Percentiles rank a stretch among this genome's conserved stretches.
Evolutionary conservation across 2,797 vertebrate species (phyloP).

Genomic region (Bufotes viridis): DNA sequence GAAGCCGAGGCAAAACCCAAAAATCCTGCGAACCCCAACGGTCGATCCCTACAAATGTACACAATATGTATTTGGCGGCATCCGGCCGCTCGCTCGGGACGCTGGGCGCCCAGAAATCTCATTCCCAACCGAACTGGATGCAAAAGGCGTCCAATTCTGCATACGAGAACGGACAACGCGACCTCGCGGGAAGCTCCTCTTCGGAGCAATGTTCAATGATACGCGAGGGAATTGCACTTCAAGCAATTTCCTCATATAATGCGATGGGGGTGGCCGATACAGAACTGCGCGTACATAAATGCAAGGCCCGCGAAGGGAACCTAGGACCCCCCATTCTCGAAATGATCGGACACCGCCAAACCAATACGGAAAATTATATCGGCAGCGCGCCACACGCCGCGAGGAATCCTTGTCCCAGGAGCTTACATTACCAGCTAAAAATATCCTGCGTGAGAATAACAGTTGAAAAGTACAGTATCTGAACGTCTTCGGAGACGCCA

Average conservation of each 20-base stretch:
- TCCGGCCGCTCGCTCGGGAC: neutral
- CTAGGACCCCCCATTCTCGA: too few relatives aligned
- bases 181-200: neutral
- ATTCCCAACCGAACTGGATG: neutral
- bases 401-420: conserved; percentile 10
- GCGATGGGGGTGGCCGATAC: neutral
- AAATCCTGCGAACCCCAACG: neutral
- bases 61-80: conserved; percentile 10
- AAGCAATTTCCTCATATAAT: neutral
- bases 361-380: neutral
- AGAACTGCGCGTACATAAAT: too few relatives aligned
- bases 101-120: neutral
- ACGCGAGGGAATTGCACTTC: neutral
- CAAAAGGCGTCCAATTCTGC: neutral
- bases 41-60: neutral
- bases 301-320: too few relatives aligned
- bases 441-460: conserved; percentile 15
- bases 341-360: neutral
- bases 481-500: neutral
- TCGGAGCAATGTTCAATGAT: neutral
- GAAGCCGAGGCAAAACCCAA: neutral
- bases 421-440: conserved; percentile 13
- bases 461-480: conserved; percentile 21
- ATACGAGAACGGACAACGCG: neutral
- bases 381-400: neutral